These are phyloP conservation scores for Alces alces DNA, from an alignment of 2,113 vertebrate species.

Conservation along the genomic window DNA sequence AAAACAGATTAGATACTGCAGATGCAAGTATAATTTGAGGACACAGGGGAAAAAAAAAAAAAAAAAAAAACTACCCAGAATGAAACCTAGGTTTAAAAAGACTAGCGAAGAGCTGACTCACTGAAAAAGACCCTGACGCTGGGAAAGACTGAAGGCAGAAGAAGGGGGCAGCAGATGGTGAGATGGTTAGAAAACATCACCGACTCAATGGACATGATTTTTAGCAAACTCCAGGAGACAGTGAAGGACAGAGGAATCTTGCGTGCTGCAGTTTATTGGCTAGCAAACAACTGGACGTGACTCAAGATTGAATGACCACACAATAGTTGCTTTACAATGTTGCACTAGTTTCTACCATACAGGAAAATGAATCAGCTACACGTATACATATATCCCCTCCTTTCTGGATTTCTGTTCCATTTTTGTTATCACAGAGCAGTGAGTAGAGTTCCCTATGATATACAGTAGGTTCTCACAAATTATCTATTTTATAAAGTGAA, in stretches of 20 bases:
- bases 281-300: background rate
- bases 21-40: background rate
- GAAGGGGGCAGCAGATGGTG: background rate
- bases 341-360: background rate
- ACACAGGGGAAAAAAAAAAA: rapidly evolving
- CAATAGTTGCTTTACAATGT: background rate
- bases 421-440: background rate
- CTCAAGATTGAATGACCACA: background rate
- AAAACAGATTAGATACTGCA: background rate
- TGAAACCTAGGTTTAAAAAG: background rate
- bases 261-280: background rate
- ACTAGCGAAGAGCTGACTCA: background rate
- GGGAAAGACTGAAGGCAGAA: background rate
- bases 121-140: background rate
- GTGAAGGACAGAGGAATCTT: background rate
- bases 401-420: background rate
- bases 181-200: background rate
- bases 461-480: background rate
- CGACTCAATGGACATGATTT: background rate
- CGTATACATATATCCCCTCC: background rate
- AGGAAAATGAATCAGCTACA: background rate
- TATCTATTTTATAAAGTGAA: background rate
- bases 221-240: background rate
- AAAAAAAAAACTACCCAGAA: rapidly evolving
- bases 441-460: background rate